Percentiles rank a stretch among this genome's conserved stretches.
Evolutionary conservation across 2,113 vertebrate genomes (phyloP).

Genomic region (Lophura nycthemera): DNA sequence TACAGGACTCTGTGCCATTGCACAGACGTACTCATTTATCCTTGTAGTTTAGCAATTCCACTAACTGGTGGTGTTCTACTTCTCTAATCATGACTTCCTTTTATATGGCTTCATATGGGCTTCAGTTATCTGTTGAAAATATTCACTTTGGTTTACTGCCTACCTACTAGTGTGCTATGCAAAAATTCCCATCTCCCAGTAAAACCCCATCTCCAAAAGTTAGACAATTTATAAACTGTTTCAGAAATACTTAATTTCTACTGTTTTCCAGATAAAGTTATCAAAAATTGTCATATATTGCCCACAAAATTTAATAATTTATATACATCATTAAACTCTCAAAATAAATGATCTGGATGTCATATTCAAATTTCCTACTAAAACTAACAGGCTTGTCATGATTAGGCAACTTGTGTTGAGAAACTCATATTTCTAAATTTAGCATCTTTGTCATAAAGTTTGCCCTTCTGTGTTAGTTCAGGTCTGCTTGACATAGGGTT

Average conservation of each 20-base stretch:
- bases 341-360: background rate
- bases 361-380: background rate
- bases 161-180: background rate
- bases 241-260: background rate
- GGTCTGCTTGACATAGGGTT: background rate
- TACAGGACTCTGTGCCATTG: background rate
- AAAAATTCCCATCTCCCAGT: background rate
- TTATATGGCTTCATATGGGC: background rate
- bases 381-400: background rate
- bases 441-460: background rate
- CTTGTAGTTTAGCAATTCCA: background rate
- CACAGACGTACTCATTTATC: background rate
- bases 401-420: background rate
- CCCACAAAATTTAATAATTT: background rate
- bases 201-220: background rate
- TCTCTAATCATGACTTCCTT: background rate
- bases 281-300: background rate
- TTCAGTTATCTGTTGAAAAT: background rate
- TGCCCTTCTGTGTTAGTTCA: background rate
- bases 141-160: background rate
- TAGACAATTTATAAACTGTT: background rate
- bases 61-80: background rate
- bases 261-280: background rate
- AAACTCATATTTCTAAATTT: background rate
- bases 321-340: background rate